Evolutionary conservation across 2,113 vertebrate genomes (phyloP).

Genomic region (Daboia siamensis): DNA sequence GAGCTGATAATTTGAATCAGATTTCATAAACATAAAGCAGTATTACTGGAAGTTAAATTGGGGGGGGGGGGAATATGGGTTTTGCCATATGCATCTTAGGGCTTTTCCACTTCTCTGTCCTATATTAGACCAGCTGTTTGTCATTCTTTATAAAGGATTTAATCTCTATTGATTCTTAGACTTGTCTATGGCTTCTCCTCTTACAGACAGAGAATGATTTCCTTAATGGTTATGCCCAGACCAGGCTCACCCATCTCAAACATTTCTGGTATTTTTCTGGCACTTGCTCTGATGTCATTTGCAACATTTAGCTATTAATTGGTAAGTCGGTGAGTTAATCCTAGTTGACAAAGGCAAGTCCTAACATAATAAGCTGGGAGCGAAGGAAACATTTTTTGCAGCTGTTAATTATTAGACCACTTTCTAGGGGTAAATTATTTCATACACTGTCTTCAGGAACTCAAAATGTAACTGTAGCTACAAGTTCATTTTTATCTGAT

Average conservation of each 20-base stretch:
- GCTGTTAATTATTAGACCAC: neutral
- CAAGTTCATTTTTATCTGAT: neutral
- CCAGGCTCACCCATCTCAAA: neutral
- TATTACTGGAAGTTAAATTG: neutral
- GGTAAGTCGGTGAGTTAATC: neutral
- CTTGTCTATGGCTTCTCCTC: slow-evolving; percentile 15
- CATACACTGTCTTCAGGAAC: neutral
- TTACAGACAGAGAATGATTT: neutral
- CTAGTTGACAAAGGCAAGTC: neutral
- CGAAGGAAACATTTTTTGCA: neutral
- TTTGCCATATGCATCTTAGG: neutral
- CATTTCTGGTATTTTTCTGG: neutral
- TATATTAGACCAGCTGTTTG: slow-evolving; percentile 32
- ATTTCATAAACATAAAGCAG: neutral
- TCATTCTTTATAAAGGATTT: slow-evolving; percentile 48
- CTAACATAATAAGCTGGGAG: neutral
- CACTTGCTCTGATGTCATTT: neutral
- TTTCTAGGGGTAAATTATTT: neutral
- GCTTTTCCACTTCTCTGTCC: slow-evolving; percentile 16
- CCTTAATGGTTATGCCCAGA: neutral
- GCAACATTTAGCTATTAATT: neutral
- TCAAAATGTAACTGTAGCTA: neutral
- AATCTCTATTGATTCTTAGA: slow-evolving; percentile 40
- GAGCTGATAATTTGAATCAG: neutral
- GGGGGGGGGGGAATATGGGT: neutral